Base-by-base conservation (phyloP, 2,888 invertebrate genomes). In the Harpalus rubripes region DNA sequence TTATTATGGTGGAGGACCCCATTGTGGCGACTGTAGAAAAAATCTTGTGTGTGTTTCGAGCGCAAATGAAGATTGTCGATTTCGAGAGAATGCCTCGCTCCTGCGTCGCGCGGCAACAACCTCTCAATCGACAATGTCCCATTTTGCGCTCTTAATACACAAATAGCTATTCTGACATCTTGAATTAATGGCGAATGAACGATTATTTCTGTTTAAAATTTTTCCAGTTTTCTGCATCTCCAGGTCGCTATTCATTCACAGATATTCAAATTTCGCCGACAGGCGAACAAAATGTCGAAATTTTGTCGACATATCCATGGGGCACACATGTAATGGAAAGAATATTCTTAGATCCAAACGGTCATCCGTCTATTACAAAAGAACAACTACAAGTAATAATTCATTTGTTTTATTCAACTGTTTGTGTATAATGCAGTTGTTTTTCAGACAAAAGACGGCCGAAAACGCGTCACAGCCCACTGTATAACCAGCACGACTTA, bases 241-340 rank as follows among this genome's bases (percentile, higher is more conserved):
- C 97, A 12, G 95, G 95, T 85, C 92, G 95, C 74, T 96, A 96
- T 90, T 89, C 90, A 59, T 89, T 95, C 7, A 93, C 93, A 76
- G 95, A 96, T 88, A 92, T 91, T 89, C 93, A 90, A 90, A 90
- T 89, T 63, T 90, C 91, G 86, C 91, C 92, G 74, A 90, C 89
- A 58, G 90, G 91, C 26, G 88, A 88, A 56, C 91, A 92, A 82
- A 91, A 91, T 79, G 94, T 95, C 2, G 93, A 95, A 87, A 94
- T 97, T 84, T 89, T 92, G 85, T 95, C 95, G 0, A 92, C 93
- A 84, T 95, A 95, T 89, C 92, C 93, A 0, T 94, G 94, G 92
- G 95, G 94, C 0, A 89, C 91, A 3, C 92, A 95, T 80, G 88
- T 92, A 41, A 92, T 96, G 0, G 97, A 97, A 90, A 93, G 92